Conservation (phyloP, 1,140 invertebrate genomes). For the Pteromalus puparum region DNA sequence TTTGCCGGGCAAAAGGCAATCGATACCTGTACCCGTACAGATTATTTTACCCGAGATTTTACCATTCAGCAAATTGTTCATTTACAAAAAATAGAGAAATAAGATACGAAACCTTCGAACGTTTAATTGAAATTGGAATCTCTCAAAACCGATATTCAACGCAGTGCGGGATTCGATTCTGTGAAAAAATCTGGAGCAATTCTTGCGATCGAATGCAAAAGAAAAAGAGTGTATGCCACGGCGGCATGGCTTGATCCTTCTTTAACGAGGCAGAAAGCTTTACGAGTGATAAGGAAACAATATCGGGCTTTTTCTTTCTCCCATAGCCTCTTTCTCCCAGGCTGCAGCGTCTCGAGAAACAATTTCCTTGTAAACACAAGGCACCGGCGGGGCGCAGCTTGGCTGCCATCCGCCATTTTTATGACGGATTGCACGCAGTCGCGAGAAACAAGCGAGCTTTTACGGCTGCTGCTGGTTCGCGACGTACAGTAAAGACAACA, state of each 20-base stretch:
- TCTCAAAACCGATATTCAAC: too few relatives aligned
- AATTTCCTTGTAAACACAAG: constrained; percentile 45
- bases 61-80: too few relatives aligned
- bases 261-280: constrained; percentile 51
- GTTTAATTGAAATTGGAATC: too few relatives aligned
- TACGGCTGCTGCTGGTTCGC: neutral
- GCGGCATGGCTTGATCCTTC: constrained; percentile 34
- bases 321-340: neutral
- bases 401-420: constrained; percentile 50
- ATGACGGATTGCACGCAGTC: constrained; percentile 46
- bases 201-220: neutral
- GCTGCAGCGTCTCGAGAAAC: constrained; percentile 27
- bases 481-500: constrained; percentile 17
- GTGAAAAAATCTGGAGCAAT: neutral
- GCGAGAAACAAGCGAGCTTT: constrained; percentile 16
- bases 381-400: neutral
- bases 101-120: too few relatives aligned
- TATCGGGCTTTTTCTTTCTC: constrained; percentile 5
- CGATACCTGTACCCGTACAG: too few relatives aligned
- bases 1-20: neutral
- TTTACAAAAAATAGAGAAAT: too few relatives aligned
- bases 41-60: too few relatives aligned
- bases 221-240: constrained; percentile 9
- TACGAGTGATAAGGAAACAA: constrained; percentile 51
- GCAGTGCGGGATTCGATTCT: too few relatives aligned